Evolutionary conservation across 2,797 vertebrate genomes (phyloP), one percentile per base, ranked within the genome.

Genomic region (Adrianichthys oophorus): DNA sequence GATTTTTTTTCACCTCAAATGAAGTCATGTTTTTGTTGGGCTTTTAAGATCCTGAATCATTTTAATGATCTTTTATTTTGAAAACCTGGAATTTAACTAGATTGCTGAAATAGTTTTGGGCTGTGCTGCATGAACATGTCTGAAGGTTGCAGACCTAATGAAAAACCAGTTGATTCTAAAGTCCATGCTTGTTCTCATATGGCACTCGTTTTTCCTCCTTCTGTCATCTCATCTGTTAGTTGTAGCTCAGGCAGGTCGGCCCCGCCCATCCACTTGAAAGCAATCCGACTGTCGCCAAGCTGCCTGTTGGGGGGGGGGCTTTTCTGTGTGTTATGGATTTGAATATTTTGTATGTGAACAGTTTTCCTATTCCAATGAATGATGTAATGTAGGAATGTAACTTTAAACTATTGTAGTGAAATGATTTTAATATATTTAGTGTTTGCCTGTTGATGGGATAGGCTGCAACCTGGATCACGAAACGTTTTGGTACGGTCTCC

Each of bases 321-420:
- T 89, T 88, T 88, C 63, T 85, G 79, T 83, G 74, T 83, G 89
- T 87, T 88, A 91, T 65, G 55, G 89, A 92, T 92, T 90, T 74
- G 80, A 76, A 74, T 79, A 79, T 91, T 87, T 85, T 88, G 78
- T 77, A 37, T 75, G 71, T 84, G 59, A 75, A 76, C 70, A 62
- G 44, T 49, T 13, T 12, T 3, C 29, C 79, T 71, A 68, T 84
- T 83, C 74, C 75, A 80, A 87, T 89, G 84, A 87, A 86, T 82
- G 78, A 70, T 85, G 50, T 91, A 90, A 91, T 89, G 79, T 90
- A 90, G 89, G 85, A 93, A 88, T 94, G 92, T 90, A 92, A 88
- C 85, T 90, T 79, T 84, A 89, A 89, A 91, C 90, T 74, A 92
- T 90, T 93, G 92, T 94, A 94, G 92, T 90, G 63, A 92, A 92